Evolutionary conservation across 2,797 vertebrate species (phyloP).

Genomic region (Monodelphis domestica): DNA sequence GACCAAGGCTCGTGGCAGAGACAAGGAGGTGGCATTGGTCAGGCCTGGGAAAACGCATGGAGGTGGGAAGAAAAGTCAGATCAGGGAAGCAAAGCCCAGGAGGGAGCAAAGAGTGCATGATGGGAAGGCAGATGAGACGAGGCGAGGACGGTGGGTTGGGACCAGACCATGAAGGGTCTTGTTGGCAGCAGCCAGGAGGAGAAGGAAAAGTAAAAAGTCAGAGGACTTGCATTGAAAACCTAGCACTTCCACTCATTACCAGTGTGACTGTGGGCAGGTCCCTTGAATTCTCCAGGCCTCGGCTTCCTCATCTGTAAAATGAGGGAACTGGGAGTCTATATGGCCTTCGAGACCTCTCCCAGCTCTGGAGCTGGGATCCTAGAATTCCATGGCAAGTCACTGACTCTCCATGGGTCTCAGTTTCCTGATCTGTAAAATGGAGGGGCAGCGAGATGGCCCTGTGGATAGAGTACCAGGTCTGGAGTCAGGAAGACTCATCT

Average conservation of each 20-base stretch:
- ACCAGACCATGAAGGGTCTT: background rate
- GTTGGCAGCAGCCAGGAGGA: background rate
- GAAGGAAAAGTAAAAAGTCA: background rate
- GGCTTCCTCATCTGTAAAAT: background rate
- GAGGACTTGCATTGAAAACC: background rate
- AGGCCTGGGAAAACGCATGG: background rate
- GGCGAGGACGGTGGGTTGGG: no score
- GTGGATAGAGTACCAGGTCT: no score
- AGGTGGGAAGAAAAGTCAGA: background rate
- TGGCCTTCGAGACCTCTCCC: no score
- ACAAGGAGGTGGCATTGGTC: background rate
- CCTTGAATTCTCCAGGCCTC: background rate
- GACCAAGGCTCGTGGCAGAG: background rate
- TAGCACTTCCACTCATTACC: background rate
- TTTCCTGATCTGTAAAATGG: background rate
- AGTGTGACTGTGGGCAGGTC: background rate
- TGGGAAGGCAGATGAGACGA: background rate
- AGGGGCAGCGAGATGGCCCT: background rate
- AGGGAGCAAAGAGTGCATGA: background rate
- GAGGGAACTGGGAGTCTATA: background rate
- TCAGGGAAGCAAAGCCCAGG: background rate
- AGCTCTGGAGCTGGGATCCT: background rate
- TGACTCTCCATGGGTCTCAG: background rate
- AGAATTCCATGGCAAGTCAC: background rate
- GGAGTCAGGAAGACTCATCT: no score